phyloP scores from a whole-genome alignment of 2,797 vertebrate species.

The Emys orbicularis region DNA sequence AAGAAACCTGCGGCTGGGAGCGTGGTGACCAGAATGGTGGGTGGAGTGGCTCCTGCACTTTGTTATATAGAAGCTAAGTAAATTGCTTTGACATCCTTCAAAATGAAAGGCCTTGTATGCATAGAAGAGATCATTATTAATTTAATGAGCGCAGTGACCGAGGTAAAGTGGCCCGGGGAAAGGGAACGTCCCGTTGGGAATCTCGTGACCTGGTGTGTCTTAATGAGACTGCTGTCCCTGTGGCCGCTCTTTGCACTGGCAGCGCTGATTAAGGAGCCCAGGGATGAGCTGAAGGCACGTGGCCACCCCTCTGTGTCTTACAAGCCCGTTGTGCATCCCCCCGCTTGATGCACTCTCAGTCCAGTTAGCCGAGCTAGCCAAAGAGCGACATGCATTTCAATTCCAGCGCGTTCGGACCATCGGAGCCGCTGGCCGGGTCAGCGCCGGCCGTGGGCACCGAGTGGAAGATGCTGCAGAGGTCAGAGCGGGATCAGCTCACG shows the following conservation, averaged over 20 bases:
- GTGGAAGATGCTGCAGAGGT: fast-evolving
- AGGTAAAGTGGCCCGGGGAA: not conserved
- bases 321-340: not conserved
- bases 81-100: not conserved
- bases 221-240: not conserved
- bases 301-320: fast-evolving
- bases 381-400: fast-evolving
- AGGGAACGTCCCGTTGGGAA: fast-evolving
- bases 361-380: fast-evolving
- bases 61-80: not conserved
- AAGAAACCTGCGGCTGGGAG: not conserved
- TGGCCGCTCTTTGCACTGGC: fast-evolving
- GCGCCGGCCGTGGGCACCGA: fast-evolving
- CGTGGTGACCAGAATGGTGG: not conserved
- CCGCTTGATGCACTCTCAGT: not conserved
- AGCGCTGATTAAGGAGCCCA: fast-evolving
- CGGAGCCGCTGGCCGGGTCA: fast-evolving
- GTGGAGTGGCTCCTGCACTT: not conserved
- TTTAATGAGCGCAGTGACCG: not conserved
- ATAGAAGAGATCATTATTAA: not conserved
- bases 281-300: fast-evolving
- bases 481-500: not conserved
- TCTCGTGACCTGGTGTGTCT: not conserved
- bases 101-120: not conserved
- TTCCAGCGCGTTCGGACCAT: fast-evolving